Evolutionary conservation across 2,113 vertebrate species (phyloP).

Genomic region (Oenanthe melanoleuca): DNA sequence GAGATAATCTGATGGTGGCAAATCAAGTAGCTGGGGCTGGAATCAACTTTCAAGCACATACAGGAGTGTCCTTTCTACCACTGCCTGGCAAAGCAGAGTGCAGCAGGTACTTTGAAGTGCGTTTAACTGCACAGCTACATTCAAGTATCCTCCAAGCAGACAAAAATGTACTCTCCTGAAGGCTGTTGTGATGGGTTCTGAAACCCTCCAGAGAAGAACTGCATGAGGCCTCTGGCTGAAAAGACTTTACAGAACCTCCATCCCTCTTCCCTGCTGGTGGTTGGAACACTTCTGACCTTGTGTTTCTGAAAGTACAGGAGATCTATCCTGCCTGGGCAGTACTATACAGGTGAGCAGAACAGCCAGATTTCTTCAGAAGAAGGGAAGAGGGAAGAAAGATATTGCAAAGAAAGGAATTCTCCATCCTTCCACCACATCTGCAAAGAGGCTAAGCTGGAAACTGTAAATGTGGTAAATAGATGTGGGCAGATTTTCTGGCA

Average conservation of each 20-base stretch:
- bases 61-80: not conserved
- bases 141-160: not conserved
- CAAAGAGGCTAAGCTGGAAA: not conserved
- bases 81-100: not conserved
- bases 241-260: not conserved
- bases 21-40: not conserved
- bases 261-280: not conserved
- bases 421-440: not conserved
- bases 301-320: not conserved
- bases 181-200: not conserved
- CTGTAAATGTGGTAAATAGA: not conserved
- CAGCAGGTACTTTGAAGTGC: not conserved
- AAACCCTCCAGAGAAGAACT: not conserved
- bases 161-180: not conserved
- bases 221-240: not conserved
- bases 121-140: not conserved
- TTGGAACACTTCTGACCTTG: not conserved
- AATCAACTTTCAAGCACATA: not conserved
- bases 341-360: not conserved
- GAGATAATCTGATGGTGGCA: not conserved
- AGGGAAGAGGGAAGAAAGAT: not conserved
- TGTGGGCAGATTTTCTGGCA: not conserved
- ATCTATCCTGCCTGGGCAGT: not conserved
- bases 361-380: not conserved
- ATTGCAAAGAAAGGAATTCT: not conserved